Conservation (phyloP, 2,797 vertebrate genomes). For the Tokudaia muenninki region DNA sequence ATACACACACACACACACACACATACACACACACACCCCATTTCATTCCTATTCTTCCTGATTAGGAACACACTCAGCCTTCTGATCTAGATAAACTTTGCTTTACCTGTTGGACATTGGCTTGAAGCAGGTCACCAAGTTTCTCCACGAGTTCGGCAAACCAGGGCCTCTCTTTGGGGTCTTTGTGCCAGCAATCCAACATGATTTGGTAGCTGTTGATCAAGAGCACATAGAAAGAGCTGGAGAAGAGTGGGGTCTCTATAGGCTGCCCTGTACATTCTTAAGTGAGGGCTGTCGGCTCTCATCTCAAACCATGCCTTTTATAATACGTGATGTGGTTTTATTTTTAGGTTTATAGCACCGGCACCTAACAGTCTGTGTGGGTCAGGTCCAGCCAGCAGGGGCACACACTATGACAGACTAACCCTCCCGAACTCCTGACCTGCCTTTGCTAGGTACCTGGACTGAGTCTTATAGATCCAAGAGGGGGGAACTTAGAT, state of each 20-base stretch:
- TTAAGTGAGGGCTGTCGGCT: not conserved
- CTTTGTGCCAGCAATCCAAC: conserved; percentile 94
- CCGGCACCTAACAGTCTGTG: not conserved
- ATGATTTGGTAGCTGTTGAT: conserved; percentile 94
- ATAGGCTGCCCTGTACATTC: rapidly evolving
- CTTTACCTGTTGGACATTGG: conserved; percentile 93
- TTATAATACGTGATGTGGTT: not conserved
- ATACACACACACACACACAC: not conserved
- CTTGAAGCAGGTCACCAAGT: conserved; percentile 95
- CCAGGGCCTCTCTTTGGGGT: conserved; percentile 92
- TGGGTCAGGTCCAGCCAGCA: not conserved
- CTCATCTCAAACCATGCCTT: not conserved
- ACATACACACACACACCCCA: not conserved
- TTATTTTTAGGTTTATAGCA: not conserved
- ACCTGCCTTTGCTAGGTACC: not conserved
- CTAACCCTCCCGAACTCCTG: not conserved
- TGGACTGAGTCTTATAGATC: not conserved
- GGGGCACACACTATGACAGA: not conserved
- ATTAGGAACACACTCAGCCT: not conserved
- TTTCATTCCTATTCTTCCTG: not conserved
- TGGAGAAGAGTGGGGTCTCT: not conserved
- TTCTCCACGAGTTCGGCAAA: conserved; percentile 93
- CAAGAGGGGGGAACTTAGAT: not conserved
- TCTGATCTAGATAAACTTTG: not conserved
- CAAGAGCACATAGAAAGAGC: not conserved